Evolutionary conservation across 1,140 invertebrate genomes (phyloP).

Genomic region (Piezodorus guildinii): DNA sequence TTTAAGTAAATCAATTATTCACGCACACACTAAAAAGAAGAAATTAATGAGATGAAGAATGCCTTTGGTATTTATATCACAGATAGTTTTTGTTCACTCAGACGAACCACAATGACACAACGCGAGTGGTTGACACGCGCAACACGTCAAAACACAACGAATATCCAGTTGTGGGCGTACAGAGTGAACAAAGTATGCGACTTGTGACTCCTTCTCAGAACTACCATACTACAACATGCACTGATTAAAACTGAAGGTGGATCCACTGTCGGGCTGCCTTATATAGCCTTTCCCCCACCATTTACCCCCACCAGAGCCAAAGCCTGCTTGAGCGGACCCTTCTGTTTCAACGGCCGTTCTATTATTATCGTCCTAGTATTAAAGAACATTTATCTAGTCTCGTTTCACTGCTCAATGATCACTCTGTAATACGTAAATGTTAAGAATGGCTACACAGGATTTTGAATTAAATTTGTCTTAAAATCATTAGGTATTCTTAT

Average conservation of each 20-base stretch:
- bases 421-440: not conserved
- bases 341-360: not conserved
- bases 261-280: not conserved
- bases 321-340: not conserved
- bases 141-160: slow-evolving; percentile 19
- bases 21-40: not conserved
- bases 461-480: too few relatives aligned
- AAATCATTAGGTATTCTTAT: too few relatives aligned
- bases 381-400: too few relatives aligned
- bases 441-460: not conserved
- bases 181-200: slow-evolving; percentile 28
- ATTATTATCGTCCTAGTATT: too few relatives aligned
- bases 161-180: slow-evolving; percentile 29
- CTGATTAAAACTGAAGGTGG: not conserved
- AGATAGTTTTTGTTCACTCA: slow-evolving; percentile 24
- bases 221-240: slow-evolving; percentile 24
- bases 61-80: slow-evolving; percentile 27
- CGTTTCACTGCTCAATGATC: too few relatives aligned
- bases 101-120: slow-evolving; percentile 13
- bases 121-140: slow-evolving; percentile 12
- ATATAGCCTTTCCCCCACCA: slow-evolving; percentile 1
- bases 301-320: not conserved
- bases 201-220: slow-evolving; percentile 26
- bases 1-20: not conserved
- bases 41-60: slow-evolving; percentile 5